These are phyloP conservation scores for Ovis aries DNA, from an alignment of 2,113 vertebrate genomes.

Conservation along the genomic window DNA sequence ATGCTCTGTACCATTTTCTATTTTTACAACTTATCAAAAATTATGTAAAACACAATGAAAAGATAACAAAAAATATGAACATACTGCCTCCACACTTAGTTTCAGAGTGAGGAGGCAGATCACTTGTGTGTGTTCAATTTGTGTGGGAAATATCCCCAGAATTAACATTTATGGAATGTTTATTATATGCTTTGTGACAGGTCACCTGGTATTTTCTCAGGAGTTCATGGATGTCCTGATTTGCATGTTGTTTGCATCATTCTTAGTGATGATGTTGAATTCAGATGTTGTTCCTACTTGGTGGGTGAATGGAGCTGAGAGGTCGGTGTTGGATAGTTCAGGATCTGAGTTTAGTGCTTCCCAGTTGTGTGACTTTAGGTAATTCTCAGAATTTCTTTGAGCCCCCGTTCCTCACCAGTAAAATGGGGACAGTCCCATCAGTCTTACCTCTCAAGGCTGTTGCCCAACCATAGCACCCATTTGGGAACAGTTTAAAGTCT, in stretches of 20 bases:
- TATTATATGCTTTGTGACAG: not conserved
- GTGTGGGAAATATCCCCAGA: not conserved
- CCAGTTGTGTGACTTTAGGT: not conserved
- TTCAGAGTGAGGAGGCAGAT: not conserved
- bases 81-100: not conserved
- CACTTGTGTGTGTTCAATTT: not conserved
- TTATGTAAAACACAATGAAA: not conserved
- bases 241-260: constrained; percentile 11
- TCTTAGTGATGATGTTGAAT: not conserved
- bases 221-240: not conserved
- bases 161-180: not conserved
- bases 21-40: not conserved
- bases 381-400: not conserved
- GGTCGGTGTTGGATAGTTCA: not conserved
- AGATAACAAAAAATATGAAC: not conserved
- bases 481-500: not conserved
- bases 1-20: not conserved
- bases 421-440: not conserved
- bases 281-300: not conserved
- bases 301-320: not conserved
- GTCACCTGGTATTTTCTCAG: constrained; percentile 8
- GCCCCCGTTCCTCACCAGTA: not conserved
- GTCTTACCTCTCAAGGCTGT: not conserved
- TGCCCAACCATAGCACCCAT: not conserved
- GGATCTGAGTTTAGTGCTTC: not conserved